A percentile compares a stretch with the other conserved stretches of the same genome.
phyloP scores from a whole-genome alignment of 2,113 vertebrate species.

The Helogale parvula region DNA sequence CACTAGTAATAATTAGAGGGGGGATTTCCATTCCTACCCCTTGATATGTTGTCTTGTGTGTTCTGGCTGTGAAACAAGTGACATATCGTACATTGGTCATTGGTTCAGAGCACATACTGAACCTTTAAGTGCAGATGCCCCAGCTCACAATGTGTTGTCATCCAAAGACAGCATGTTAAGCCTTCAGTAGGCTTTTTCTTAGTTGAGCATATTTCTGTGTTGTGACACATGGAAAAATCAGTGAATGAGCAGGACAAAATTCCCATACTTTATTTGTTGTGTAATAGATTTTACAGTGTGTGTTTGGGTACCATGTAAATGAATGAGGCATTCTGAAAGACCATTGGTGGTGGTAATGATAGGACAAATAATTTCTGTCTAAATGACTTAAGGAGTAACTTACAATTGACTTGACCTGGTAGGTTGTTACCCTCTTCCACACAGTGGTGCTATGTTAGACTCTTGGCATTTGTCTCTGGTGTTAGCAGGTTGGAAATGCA shows the following conservation, averaged over 20 bases:
- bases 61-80: slow-evolving; percentile 3
- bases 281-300: neutral
- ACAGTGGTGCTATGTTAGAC: neutral
- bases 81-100: neutral
- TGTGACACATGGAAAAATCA: neutral
- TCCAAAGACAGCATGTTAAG: neutral
- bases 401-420: neutral
- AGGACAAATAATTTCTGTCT: neutral
- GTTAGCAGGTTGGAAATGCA: neutral
- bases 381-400: neutral
- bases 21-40: neutral
- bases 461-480: neutral
- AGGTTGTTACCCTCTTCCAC: neutral
- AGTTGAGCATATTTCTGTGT: neutral
- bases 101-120: neutral
- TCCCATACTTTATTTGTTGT: neutral
- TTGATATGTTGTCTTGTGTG: neutral
- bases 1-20: neutral
- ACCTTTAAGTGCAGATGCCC: neutral
- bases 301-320: neutral
- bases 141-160: neutral
- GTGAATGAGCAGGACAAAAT: neutral
- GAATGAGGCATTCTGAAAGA: neutral
- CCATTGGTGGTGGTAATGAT: neutral
- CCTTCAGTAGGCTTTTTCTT: neutral